These are phyloP conservation scores for Crioceris asparagi DNA, from an alignment of 2,888 invertebrate species.

Conservation along the genomic window DNA sequence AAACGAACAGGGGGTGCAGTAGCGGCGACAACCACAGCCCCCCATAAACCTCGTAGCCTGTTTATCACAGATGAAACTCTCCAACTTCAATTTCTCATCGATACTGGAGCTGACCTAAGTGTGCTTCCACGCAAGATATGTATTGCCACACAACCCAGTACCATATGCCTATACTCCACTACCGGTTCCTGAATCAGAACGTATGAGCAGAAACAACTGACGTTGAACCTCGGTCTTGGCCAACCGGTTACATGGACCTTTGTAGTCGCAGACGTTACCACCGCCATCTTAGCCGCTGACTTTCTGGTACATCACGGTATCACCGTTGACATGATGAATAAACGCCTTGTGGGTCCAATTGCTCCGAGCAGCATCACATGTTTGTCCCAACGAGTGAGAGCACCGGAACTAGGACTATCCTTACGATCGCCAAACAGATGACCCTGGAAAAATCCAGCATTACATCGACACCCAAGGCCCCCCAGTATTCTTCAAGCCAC, in stretches of 20 bases:
- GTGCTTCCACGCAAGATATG: background rate
- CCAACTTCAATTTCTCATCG: background rate
- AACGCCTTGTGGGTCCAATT: background rate
- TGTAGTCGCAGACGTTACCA: slow-evolving; percentile 5
- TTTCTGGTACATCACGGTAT: background rate
- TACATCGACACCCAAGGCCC: slow-evolving; percentile 2
- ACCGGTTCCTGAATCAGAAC: background rate
- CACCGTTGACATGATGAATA: background rate
- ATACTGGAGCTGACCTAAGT: slow-evolving; percentile 1
- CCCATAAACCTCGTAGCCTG: background rate
- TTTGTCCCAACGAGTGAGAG: background rate
- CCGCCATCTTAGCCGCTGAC: slow-evolving; percentile 2
- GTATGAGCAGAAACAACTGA: background rate
- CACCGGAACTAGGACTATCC: too few relatives aligned
- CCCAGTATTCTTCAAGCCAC: slow-evolving; percentile 2
- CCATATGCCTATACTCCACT: background rate
- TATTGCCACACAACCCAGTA: background rate
- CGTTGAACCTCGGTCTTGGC: slow-evolving; percentile 1
- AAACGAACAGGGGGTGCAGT: background rate
- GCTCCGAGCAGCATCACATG: background rate
- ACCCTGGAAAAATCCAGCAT: slow-evolving; percentile 1
- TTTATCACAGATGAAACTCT: background rate
- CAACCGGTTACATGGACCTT: slow-evolving; percentile 4
- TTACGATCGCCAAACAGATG: background rate
- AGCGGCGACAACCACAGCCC: slow-evolving; percentile 1